Base-by-base conservation (phyloP, 2,113 vertebrate species). In the Chaenocephalus aceratus region DNA sequence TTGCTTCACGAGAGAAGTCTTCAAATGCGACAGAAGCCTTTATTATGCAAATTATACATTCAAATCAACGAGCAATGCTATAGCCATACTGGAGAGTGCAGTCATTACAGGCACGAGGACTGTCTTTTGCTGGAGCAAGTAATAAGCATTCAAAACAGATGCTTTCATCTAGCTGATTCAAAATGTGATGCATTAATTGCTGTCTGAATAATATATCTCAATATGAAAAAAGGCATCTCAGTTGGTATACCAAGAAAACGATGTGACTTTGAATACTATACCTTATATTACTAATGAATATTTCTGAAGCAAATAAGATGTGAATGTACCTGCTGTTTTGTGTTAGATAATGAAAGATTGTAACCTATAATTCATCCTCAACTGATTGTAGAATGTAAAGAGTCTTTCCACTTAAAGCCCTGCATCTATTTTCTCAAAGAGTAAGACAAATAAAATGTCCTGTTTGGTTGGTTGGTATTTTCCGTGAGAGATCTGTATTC, bases 21-120 rank as follows among this genome's bases (percentile, higher is more conserved):
- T 88, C 86, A 85, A 80, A 90, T 82, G 84, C 75, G 71, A 79
- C 81, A 90, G 70, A 86, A 88, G 90, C 89, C 93, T 94, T 93
- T 91, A 92, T 93, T 91, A 93, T 93, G 93, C 88, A 94, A 93
- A 94, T 93, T 91, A 93, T 87, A 87, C 83, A 88, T 93, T 91
- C 84, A 91, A 91, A 92, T 93, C 91, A 94, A 90, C 54, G 67
- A 88, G 84, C 80, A 79, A 76, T 13, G 75, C 85, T 83, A 77
- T 75, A 77, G 79, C 69, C 89, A 64, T 80, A 79, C 77, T 80
- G 82, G 80, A 82, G 87, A 91, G 91, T 69, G 83, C 86, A 75
- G 84, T 91, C 88, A 90, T 93, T 92, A 90, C 77, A 71, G 59
- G 77, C 86, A 80, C 82, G 68, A 88, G 80, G 83, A 90, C 86